Conservation (phyloP, 2,113 vertebrate genomes). For the Microtus montanus region DNA sequence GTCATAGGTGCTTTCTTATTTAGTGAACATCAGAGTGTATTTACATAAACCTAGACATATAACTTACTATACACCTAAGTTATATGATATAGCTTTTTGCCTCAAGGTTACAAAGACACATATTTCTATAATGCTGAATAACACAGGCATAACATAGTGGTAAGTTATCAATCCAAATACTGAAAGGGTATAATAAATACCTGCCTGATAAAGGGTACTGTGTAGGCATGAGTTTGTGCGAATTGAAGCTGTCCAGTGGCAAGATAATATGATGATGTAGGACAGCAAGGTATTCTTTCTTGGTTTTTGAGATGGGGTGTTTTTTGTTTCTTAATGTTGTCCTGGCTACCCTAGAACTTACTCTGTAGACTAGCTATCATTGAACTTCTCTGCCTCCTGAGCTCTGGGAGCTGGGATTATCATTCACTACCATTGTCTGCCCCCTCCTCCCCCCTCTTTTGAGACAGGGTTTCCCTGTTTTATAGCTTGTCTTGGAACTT, state of each 20-base stretch:
- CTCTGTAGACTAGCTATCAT: neutral
- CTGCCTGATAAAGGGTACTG: neutral
- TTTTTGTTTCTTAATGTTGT: too few species aligned
- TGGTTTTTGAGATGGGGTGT: neutral
- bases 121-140: neutral
- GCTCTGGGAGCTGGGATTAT: neutral
- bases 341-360: neutral
- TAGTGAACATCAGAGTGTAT: neutral
- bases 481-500: neutral
- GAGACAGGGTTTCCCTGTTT: neutral
- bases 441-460: too few species aligned
- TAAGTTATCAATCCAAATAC: neutral
- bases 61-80: neutral
- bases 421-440: neutral
- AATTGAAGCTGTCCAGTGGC: neutral
- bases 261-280: neutral
- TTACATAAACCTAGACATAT: neutral
- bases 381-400: neutral
- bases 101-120: neutral
- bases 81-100: neutral
- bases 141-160: neutral
- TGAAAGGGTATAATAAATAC: neutral
- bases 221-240: neutral
- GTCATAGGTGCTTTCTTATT: neutral
- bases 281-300: neutral